Base-by-base conservation (phyloP, 2,797 vertebrate genomes). In the Dendrocincla fuliginosa region DNA sequence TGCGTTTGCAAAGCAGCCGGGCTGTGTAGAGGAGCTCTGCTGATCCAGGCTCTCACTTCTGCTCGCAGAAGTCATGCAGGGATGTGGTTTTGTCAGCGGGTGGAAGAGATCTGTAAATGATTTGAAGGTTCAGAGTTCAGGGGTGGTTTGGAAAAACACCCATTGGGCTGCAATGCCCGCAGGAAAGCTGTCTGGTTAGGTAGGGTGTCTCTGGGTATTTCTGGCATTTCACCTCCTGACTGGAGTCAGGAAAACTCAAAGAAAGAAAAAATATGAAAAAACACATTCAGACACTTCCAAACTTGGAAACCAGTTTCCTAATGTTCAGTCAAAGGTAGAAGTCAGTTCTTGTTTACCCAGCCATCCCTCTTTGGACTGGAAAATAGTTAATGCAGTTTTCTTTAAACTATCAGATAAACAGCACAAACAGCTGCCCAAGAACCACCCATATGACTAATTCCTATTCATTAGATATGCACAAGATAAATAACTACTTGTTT, bases 51-150 rank as follows among this genome's bases (percentile, higher is more conserved):
- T 42, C 61, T 53, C 57, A 7, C 32, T 91, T 57, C 55, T 49
- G 44, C 68, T 82, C 79, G 59, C 65, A 64, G 5, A 53, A 91
- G 32, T 56, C 82, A 39, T 13, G 35, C 67, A 69, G 70, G 39
- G 80, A 67, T 87, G 83, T 83, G 94, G 84, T 85, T 94, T 95
- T 0, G 1, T 63, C 68, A 81, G 63, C 1, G 12, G 0, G 2
- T 70, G 85, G 69, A 85, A 86, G 69, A 49, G 79, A 76, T 84
- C 91, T 95, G 96, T 82, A 81, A 92, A 59, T 71, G 63, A 94
- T 94, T 93, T 91, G 85, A 86, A 82, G 69, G 95, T 97, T 96
- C 91, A 89, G 87, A 93, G 89, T 95, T 95, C 96, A 95, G 83
- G 53, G 6, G 76, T 87, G 78, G 50, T 76, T 93, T 93, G 89